phyloP scores from a whole-genome alignment of 2,113 vertebrate species.

The Chlorodrepanis virens region DNA sequence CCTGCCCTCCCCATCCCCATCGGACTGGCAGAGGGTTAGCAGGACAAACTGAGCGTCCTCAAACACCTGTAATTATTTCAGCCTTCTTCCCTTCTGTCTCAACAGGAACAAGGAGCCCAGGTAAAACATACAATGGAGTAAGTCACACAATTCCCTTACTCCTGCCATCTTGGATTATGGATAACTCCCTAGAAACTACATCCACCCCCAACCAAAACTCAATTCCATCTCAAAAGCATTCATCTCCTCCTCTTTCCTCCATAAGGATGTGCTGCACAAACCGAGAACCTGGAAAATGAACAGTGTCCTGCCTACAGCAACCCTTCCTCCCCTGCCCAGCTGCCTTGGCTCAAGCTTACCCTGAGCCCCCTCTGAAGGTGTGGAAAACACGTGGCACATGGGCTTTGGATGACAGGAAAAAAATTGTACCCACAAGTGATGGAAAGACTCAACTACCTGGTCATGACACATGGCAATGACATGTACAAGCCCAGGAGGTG shows the following conservation, averaged over 20 bases:
- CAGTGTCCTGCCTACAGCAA: neutral
- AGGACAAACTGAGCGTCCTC: neutral
- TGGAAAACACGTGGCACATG: fast-evolving
- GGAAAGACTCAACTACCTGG: neutral
- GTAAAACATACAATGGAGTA: neutral
- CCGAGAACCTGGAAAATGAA: neutral
- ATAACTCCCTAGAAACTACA: neutral
- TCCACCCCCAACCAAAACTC: neutral
- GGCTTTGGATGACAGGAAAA: neutral
- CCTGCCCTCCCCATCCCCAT: neutral
- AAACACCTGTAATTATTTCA: neutral
- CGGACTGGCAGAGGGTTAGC: neutral
- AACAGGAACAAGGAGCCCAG: neutral
- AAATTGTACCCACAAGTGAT: neutral
- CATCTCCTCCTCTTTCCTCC: neutral
- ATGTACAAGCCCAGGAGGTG: neutral
- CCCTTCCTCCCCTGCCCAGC: neutral
- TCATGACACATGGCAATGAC: neutral
- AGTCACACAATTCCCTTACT: neutral
- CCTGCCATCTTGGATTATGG: neutral
- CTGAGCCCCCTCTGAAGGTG: neutral
- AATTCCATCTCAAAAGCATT: neutral
- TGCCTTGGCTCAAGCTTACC: neutral
- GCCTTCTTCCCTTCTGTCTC: neutral
- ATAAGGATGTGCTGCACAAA: neutral